Base-by-base conservation (phyloP, 2,113 vertebrate genomes). In the Cercopithecus mona region DNA sequence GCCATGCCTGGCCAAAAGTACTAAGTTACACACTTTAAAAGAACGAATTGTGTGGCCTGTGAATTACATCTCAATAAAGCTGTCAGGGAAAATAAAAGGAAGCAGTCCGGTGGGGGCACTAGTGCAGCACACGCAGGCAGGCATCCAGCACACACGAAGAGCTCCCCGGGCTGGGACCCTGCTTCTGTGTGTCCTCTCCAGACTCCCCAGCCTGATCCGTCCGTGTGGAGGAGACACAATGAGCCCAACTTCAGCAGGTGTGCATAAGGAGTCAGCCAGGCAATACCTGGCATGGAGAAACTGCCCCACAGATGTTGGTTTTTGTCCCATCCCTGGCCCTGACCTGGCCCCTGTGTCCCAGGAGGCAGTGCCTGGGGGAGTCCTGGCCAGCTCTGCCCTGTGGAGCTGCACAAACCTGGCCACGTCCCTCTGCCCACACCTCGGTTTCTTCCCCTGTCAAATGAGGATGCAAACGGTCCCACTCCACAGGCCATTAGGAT, bases 111-210 rank as follows among this genome's bases (percentile, higher is more conserved):
- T 3, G 20, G 76, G 40, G 76, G 40, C 6, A 10, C 64, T 20
- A 14, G 22, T 23, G 22, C 0, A 27, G 50, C 35, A 3, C 25
- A 45, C 5, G 11, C 52, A 11, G 6, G 27, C 8, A 0, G 43
- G 22, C 35, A 48, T 23, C 72, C 25, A 4, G 10, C 38, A 30
- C 7, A 27, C 52, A 3, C 0, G 1, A n/a, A 18, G 23, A 43
- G 16, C 1, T 1, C 6, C 2, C 32, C 7, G 3, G 57, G 87
- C 22, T 55, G 1, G 0, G 25, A 11, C 16, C 30, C 2, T 40
- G 14, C 14, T 40, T 40, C 52, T 8, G 8, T 4, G 9, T 18
- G 35, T 57, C 45, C 84, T 38, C 0, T 2, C 23, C 0, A 35
- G 27, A 78, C 43, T 13, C 45, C 70, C 78, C 2, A 13, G 32